phyloP scores from a whole-genome alignment of 2,888 invertebrate genomes.

The Euproctis similis region DNA sequence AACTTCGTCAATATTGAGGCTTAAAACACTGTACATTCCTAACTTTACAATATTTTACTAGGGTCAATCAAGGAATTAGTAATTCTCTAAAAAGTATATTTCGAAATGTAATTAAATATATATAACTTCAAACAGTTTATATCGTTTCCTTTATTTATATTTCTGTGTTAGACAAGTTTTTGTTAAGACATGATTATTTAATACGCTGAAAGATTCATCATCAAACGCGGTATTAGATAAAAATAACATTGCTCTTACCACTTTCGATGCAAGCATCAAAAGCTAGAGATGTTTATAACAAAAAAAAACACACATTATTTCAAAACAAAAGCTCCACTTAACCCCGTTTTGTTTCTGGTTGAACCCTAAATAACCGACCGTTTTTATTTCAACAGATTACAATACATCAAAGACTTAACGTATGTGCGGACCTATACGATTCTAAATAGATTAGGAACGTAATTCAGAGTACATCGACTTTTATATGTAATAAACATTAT shows the following conservation, averaged over 20 bases:
- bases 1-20: too few relatives aligned
- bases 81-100: too few relatives aligned
- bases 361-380: conserved; percentile 39
- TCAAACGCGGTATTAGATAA: not conserved
- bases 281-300: not conserved
- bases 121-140: too few relatives aligned
- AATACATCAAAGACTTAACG: conserved; percentile 60
- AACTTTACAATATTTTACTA: too few relatives aligned
- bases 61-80: too few relatives aligned
- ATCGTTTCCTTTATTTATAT: too few relatives aligned
- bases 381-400: conserved; percentile 58
- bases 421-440: conserved; percentile 44
- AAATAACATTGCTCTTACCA: not conserved
- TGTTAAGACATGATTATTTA: too few relatives aligned
- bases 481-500: conserved; percentile 62
- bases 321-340: conserved; percentile 6
- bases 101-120: too few relatives aligned
- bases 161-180: too few relatives aligned
- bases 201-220: too few relatives aligned
- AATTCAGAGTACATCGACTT: conserved; percentile 44
- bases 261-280: not conserved
- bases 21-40: too few relatives aligned
- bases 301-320: conserved; percentile 1
- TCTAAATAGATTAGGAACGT: conserved; percentile 45
- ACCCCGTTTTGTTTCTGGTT: conserved; percentile 18